Conservation (phyloP, 1,140 invertebrate genomes). For the Drosophila sturtevanti region DNA sequence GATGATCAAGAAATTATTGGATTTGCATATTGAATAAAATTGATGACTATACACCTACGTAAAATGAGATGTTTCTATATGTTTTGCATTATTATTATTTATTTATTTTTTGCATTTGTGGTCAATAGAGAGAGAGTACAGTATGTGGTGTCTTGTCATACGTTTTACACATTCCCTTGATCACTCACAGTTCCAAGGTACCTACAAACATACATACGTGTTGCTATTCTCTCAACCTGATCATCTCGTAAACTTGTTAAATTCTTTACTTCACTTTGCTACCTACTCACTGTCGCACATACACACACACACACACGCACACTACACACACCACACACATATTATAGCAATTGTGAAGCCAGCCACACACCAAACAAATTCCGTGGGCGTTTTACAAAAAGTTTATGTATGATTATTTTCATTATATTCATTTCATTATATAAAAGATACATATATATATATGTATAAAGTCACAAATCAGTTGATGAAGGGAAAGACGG, state of each 20-base stretch:
- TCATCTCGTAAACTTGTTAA: slow-evolving; percentile 11
- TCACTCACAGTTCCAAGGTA: background rate
- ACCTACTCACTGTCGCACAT: background rate
- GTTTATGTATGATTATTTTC: slow-evolving; percentile 51
- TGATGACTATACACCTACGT: too few relatives aligned
- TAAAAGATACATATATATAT: background rate
- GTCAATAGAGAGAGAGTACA: background rate
- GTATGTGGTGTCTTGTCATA: background rate
- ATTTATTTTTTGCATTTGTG: background rate
- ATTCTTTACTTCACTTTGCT: slow-evolving; percentile 8
- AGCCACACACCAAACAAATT: slow-evolving; percentile 14
- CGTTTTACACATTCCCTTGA: background rate
- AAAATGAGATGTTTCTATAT: too few relatives aligned
- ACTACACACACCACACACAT: background rate
- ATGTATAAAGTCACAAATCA: slow-evolving; percentile 32
- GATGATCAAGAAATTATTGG: too few relatives aligned
- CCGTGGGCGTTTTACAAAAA: slow-evolving; percentile 60
- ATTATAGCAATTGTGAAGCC: background rate
- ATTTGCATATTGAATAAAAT: too few relatives aligned
- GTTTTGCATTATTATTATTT: too few relatives aligned
- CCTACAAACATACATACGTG: background rate
- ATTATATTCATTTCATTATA: slow-evolving; percentile 15
- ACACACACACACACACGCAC: background rate
- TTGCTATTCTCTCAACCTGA: slow-evolving; percentile 1
- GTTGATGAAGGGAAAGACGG: slow-evolving; percentile 21